Percentiles rank a stretch among this genome's conserved stretches.
phyloP scores from a whole-genome alignment of 2,797 vertebrate species.

The Peromyscus attwateri region DNA sequence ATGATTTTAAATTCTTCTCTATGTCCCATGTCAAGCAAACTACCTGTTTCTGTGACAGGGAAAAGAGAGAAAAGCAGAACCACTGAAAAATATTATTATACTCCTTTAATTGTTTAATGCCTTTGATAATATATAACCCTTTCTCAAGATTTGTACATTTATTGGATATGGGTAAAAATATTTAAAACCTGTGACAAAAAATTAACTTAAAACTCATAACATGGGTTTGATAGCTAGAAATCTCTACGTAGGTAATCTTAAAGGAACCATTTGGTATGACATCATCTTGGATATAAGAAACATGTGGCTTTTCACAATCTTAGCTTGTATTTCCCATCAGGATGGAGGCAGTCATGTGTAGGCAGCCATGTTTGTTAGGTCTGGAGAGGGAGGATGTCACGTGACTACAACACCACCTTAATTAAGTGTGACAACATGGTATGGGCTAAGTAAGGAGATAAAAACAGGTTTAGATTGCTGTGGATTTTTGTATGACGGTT shows the following conservation, averaged over 20 bases:
- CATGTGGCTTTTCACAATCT: neutral
- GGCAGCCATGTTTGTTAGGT: neutral
- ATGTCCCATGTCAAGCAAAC: neutral
- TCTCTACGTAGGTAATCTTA: neutral
- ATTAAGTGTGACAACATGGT: neutral
- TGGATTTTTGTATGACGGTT: neutral
- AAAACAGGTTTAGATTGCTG: neutral
- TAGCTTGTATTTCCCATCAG: neutral
- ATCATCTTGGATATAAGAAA: neutral
- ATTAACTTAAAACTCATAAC: neutral
- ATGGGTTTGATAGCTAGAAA: neutral
- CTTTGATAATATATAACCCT: neutral
- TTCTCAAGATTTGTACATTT: neutral
- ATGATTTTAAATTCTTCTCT: neutral
- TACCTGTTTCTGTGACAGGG: neutral
- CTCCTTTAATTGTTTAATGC: neutral
- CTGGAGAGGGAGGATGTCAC: neutral
- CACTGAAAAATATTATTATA: neutral
- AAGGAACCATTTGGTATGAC: neutral
- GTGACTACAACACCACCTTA: neutral
- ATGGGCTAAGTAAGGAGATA: neutral
- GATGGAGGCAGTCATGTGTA: neutral
- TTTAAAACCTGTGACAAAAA: neutral
- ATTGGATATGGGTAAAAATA: neutral
- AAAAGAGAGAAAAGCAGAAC: neutral